Percentiles rank a stretch among this genome's conserved stretches.
Evolutionary conservation across 2,888 invertebrate genomes (phyloP).

Genomic region (Zhuqinia jingwanae): DNA sequence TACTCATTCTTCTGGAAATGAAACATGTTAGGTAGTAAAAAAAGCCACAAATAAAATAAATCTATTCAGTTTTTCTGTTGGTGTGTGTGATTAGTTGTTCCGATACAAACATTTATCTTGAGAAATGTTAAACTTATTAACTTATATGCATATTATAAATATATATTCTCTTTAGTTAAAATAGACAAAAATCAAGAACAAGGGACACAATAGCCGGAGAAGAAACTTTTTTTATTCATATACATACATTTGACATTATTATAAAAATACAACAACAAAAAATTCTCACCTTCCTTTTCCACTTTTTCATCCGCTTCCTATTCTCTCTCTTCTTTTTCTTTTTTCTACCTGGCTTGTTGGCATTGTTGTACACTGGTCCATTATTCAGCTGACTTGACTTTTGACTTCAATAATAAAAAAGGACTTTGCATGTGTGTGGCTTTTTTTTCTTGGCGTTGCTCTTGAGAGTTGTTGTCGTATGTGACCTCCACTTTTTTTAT

Average conservation of each 20-base stretch:
- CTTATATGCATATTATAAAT: not conserved
- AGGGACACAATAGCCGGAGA: not conserved
- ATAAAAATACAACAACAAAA: constrained; percentile 16
- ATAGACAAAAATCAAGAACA: constrained; percentile 18
- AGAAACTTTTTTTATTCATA: not conserved
- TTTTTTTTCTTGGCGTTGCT: constrained; percentile 46
- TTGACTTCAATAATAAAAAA: constrained; percentile 49
- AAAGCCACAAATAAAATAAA: constrained; percentile 16
- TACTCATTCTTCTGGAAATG: constrained; percentile 12
- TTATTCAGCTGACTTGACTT: constrained; percentile 32
- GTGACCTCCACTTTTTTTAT: constrained; percentile 59
- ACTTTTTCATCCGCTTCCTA: constrained; percentile 13
- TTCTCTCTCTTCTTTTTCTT: not conserved
- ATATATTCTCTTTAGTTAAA: not conserved
- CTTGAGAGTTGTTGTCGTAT: constrained; percentile 13
- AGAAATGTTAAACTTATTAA: not conserved
- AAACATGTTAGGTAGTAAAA: not conserved
- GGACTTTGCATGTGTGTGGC: constrained; percentile 66
- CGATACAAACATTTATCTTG: not conserved
- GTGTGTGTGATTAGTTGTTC: constrained; percentile 18
- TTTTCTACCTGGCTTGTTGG: not conserved
- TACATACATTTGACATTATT: constrained; percentile 18
- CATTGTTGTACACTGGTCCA: constrained; percentile 28
- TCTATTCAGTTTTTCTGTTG: constrained; percentile 6
- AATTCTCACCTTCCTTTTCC: constrained; percentile 42